Conservation (phyloP, 30 jellyfish, hydroid and myxozoan species). For the Rhopilema esculentum region DNA sequence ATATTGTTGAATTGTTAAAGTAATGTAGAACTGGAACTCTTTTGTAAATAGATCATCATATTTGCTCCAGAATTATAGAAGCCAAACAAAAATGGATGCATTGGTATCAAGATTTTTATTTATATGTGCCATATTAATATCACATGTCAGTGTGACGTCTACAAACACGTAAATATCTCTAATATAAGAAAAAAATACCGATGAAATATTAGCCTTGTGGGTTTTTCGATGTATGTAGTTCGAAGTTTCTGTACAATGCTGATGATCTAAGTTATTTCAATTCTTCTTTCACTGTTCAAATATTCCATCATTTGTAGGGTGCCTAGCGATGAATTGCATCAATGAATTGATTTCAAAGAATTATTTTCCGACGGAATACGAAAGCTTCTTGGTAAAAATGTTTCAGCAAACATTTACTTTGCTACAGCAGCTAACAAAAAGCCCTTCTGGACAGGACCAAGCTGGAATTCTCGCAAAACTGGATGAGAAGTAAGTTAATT, state of each 20-base stretch:
- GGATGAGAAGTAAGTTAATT: constrained; percentile 65
- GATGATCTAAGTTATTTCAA: background rate
- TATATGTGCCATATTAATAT: too few relatives aligned
- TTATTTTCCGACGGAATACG: constrained; percentile 93
- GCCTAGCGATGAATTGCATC: constrained; percentile 89
- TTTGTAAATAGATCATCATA: too few relatives aligned
- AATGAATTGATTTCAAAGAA: constrained; percentile 91
- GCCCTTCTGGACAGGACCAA: constrained; percentile 50
- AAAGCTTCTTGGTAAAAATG: constrained; percentile 80
- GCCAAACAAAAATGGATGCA: too few relatives aligned
- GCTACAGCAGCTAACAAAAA: constrained; percentile 75
- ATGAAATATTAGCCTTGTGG: background rate
- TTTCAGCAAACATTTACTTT: constrained; percentile 88
- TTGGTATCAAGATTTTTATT: too few relatives aligned
- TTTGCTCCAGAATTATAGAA: too few relatives aligned
- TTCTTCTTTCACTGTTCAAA: background rate
- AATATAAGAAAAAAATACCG: too few relatives aligned
- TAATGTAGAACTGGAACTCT: too few relatives aligned
- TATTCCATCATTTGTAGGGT: constrained; percentile 50
- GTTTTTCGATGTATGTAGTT: background rate
- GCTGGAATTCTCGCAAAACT: constrained; percentile 64
- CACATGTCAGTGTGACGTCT: too few relatives aligned
- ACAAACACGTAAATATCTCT: too few relatives aligned
- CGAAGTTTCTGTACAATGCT: background rate
- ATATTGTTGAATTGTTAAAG: too few relatives aligned